Percentiles rank a stretch among this genome's conserved stretches.
These are phyloP conservation scores for Bombylius discolor DNA, from an alignment of 2,888 invertebrate species.

Conservation along the genomic window DNA sequence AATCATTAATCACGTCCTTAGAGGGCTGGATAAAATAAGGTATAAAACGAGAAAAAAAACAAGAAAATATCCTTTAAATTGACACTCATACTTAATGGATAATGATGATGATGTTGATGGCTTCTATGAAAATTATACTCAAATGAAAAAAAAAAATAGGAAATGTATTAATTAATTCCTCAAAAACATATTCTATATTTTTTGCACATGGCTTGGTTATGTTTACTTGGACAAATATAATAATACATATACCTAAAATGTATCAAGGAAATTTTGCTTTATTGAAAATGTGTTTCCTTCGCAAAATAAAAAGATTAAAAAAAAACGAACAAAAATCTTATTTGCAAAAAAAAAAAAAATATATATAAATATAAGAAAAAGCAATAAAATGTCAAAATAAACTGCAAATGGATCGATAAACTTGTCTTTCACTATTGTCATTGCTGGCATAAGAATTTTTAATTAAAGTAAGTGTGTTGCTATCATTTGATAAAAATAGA, in stretches of 20 bases:
- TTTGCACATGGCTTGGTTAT: too few relatives aligned
- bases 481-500: slow-evolving; percentile 15
- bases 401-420: not conserved
- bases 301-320: too few relatives aligned
- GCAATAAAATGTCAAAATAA: not conserved
- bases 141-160: not conserved
- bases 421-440: slow-evolving; percentile 3
- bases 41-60: not conserved
- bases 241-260: too few relatives aligned
- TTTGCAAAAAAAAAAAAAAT: too few relatives aligned
- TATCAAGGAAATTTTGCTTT: too few relatives aligned
- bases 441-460: slow-evolving; percentile 21
- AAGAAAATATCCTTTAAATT: not conserved
- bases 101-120: not conserved
- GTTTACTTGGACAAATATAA: too few relatives aligned
- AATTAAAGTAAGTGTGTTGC: slow-evolving; percentile 20
- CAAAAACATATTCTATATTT: not conserved
- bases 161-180: not conserved
- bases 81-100: not conserved
- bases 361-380: not conserved
- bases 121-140: not conserved
- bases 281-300: too few relatives aligned
- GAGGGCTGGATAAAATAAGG: too few relatives aligned
- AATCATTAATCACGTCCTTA: too few relatives aligned
- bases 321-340: too few relatives aligned